These are phyloP conservation scores for Limnephilus marmoratus DNA, from an alignment of 2,888 invertebrate species.

Conservation along the genomic window DNA sequence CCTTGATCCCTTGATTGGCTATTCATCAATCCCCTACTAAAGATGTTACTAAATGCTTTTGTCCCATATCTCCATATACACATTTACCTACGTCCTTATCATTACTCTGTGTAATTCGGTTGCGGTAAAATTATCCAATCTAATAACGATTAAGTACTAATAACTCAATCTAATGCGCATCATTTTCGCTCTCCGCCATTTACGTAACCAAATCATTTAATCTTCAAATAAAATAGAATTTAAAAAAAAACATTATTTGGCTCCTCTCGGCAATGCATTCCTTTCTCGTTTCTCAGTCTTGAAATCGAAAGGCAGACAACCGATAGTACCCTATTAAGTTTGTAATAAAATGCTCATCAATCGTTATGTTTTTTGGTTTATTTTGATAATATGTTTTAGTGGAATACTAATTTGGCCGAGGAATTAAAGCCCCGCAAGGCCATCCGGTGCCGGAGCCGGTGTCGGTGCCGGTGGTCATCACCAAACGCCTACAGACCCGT, in stretches of 20 bases:
- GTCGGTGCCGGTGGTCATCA: constrained; percentile 56
- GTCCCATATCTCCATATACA: not conserved
- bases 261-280: not conserved
- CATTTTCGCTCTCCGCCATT: not conserved
- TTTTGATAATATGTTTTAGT: constrained; percentile 56
- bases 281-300: not conserved
- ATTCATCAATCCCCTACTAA: not conserved
- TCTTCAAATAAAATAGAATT: too few relatives aligned
- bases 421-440: constrained; percentile 62
- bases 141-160: not conserved
- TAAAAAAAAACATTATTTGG: too few relatives aligned
- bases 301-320: constrained; percentile 44
- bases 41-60: not conserved
- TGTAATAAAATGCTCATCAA: constrained; percentile 44
- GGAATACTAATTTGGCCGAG: constrained; percentile 59
- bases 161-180: not conserved
- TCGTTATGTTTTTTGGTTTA: constrained; percentile 38
- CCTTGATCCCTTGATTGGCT: not conserved
- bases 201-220: not conserved
- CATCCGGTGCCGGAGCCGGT: constrained; percentile 46
- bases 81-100: not conserved
- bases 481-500: constrained; percentile 48
- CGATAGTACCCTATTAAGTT: not conserved
- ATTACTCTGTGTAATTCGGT: not conserved
- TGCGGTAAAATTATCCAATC: not conserved